Conservation (phyloP, 2,113 vertebrate species). For the Salvelinus sp. region DNA sequence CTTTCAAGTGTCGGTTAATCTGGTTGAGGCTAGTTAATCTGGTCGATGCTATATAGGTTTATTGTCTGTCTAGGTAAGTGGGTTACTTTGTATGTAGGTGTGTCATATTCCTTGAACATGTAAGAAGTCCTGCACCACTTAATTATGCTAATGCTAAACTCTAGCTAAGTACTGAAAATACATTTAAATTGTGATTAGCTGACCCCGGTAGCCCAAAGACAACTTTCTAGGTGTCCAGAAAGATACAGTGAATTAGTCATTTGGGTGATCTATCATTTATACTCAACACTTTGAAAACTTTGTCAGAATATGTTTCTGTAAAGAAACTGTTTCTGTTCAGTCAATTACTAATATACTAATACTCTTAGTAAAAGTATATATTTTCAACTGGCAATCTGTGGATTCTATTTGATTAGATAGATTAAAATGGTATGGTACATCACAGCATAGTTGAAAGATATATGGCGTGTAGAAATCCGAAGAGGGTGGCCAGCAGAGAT, state of each 20-base stretch:
- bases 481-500: too few relatives aligned
- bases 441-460: too few relatives aligned
- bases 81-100: neutral
- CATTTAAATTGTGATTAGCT: neutral
- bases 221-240: slow-evolving; percentile 43
- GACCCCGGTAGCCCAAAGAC: neutral
- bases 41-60: too few relatives aligned
- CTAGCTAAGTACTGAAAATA: neutral
- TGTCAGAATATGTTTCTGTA: neutral
- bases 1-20: too few relatives aligned
- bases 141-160: neutral
- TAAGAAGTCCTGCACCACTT: neutral
- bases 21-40: too few relatives aligned
- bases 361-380: too few relatives aligned
- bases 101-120: neutral
- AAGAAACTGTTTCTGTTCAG: neutral
- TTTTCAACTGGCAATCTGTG: too few relatives aligned
- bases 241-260: slow-evolving; percentile 18
- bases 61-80: too few relatives aligned
- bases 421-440: too few relatives aligned
- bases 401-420: too few relatives aligned
- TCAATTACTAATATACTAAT: too few relatives aligned
- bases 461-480: too few relatives aligned
- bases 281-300: neutral
- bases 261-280: neutral